Percentiles rank a stretch among this genome's conserved stretches.
Conservation (phyloP, 1,140 invertebrate species). For the Drosophila grimshawi region DNA sequence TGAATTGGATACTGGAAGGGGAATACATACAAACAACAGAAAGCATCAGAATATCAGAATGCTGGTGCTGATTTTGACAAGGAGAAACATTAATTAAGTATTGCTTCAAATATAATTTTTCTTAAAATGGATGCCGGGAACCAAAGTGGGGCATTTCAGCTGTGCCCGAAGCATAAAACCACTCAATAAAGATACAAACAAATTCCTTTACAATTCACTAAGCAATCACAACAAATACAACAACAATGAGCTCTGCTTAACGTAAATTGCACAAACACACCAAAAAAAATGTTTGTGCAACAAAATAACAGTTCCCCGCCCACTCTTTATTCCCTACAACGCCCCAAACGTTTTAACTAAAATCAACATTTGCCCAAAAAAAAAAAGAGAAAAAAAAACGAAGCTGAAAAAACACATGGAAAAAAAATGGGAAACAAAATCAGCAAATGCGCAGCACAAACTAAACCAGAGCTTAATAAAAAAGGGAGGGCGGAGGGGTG, state of each 20-base stretch:
- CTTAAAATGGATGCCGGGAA: no score
- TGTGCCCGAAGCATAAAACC: not conserved
- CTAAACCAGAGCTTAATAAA: constrained; percentile 29
- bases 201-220: constrained; percentile 26
- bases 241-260: constrained; percentile 9
- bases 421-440: constrained; percentile 32
- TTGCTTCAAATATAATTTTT: no score
- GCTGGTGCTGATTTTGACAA: no score
- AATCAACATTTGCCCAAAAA: constrained; percentile 46
- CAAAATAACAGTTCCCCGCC: not conserved
- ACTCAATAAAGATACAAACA: not conserved
- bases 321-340: not conserved
- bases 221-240: constrained; percentile 21
- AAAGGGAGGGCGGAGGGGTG: not conserved
- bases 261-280: constrained; percentile 18
- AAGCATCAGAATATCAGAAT: no score
- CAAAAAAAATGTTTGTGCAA: constrained; percentile 37
- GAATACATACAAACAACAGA: no score
- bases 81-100: no score
- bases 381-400: not conserved
- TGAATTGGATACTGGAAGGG: no score
- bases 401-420: constrained; percentile 9
- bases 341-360: constrained; percentile 37
- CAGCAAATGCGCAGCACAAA: constrained; percentile 52
- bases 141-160: not conserved